Conservation (phyloP, 1,140 invertebrate species). For the Bombus affinis region DNA sequence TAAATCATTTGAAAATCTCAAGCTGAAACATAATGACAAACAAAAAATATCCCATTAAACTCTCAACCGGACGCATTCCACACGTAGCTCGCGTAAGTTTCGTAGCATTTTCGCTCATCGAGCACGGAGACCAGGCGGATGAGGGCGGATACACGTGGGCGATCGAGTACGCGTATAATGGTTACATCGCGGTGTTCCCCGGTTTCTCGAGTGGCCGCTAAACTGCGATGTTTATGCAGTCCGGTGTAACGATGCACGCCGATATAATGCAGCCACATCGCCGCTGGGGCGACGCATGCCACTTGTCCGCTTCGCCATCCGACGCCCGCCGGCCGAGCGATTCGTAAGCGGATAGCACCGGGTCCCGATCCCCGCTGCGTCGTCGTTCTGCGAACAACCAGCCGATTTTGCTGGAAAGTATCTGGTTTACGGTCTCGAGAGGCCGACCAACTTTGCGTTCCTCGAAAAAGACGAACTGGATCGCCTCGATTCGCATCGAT, state of each 20-base stretch:
- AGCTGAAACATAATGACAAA: background rate
- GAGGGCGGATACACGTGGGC: conserved; percentile 79
- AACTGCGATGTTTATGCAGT: conserved; percentile 75
- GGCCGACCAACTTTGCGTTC: background rate
- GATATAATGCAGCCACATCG: conserved; percentile 78
- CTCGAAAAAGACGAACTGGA: background rate
- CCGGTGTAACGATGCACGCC: conserved; percentile 60
- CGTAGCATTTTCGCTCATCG: background rate
- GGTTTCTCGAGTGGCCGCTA: conserved; percentile 57
- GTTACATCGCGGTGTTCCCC: conserved; percentile 67
- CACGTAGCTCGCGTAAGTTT: no score
- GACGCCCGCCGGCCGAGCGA: conserved; percentile 35
- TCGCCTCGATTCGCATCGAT: conserved; percentile 6
- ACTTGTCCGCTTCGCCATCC: conserved; percentile 57
- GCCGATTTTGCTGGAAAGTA: conserved; percentile 40
- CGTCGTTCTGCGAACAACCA: background rate
- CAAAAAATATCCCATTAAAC: background rate
- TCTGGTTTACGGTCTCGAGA: conserved; percentile 8
- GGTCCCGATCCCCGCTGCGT: conserved; percentile 19
- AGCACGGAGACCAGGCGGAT: conserved; percentile 45
- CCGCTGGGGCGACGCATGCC: conserved; percentile 44
- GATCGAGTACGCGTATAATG: conserved; percentile 73
- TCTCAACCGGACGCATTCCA: background rate
- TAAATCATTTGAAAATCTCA: background rate
- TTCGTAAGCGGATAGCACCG: conserved; percentile 30